Evolutionary conservation across 2,888 invertebrate genomes (phyloP), one percentile per base, ranked within the genome.

Genomic region (Noctua comes): DNA sequence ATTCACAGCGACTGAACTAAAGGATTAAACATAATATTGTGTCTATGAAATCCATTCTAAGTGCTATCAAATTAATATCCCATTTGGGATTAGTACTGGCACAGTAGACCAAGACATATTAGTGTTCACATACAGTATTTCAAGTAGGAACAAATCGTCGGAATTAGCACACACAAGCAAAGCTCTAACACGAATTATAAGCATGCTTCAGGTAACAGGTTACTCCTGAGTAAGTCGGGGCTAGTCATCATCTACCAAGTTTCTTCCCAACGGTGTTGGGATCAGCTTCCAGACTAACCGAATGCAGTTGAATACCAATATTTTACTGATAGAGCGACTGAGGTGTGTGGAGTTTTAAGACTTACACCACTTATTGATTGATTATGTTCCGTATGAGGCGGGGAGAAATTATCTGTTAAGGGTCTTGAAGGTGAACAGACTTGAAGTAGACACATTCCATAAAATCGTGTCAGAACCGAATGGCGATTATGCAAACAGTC

Each of bases 31-130:
- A 77, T 79, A 57, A 48, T 76, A 48, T 27, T 68, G 46, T 82
- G 66, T 70, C 65, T 73, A 78, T 79, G 82, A 73, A 82, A 84
- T 78, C 68, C 71, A 68, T 75, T 77, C 71, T 68, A 48, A 74
- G 72, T 75, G 75, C 68, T 76, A 86, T 88, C 86, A 85, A 87
- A 86, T 88, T 88, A 86, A 87, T 88, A 80, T 88, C 88, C 81
- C 87, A 87, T 88, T 85, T 81, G 77, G 88, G 86, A 88, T 88
- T 88, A 86, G 27, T 43, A 73, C 51, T 66, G 43, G 43, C 16
- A n/a, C 43, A 43, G 43, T n/a, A 8, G 43, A 31, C 31, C 7
- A 21, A 21, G 31, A 66, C 8, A n/a, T n/a, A 43, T 24, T 43
- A 7, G 16, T 10, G 43, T 27, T 43, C 4, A 43, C n/a, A 66